Evolutionary conservation across 1,140 invertebrate genomes (phyloP).

Genomic region (Bemisia tabaci): DNA sequence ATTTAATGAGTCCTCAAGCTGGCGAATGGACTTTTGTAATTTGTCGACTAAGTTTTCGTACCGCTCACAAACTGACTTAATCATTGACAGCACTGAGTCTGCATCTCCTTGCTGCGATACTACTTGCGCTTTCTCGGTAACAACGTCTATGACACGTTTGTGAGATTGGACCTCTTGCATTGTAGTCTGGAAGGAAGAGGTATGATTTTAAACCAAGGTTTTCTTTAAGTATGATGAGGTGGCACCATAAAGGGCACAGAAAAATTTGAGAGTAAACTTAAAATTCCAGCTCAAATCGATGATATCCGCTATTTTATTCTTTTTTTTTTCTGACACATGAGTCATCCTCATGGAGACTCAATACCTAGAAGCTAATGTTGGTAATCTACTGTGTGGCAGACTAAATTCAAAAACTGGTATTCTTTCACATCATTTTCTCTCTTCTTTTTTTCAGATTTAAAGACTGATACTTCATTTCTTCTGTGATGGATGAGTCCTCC

Average conservation of each 20-base stretch:
- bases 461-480: no score
- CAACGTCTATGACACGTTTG: constrained; percentile 74
- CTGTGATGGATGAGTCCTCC: no score
- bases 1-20: constrained; percentile 58
- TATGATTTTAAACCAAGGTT: constrained; percentile 7
- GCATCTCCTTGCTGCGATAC: constrained; percentile 32
- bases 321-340: no score
- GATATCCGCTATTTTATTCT: no score
- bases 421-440: no score
- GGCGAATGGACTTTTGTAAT: constrained; percentile 45
- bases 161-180: constrained; percentile 82
- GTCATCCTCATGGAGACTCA: no score
- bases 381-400: no score
- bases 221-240: neutral
- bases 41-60: constrained; percentile 54
- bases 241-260: neutral
- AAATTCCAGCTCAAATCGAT: no score
- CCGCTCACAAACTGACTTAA: constrained; percentile 26
- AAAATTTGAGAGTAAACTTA: neutral
- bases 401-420: no score
- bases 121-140: constrained; percentile 69
- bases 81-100: constrained; percentile 36
- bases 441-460: no score
- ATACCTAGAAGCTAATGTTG: no score
- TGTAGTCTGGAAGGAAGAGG: constrained; percentile 37